A percentile compares a stretch with the other conserved stretches of the same genome.
These are phyloP conservation scores for Muntiacus reevesi DNA, from an alignment of 2,113 vertebrate species.

Conservation along the genomic window DNA sequence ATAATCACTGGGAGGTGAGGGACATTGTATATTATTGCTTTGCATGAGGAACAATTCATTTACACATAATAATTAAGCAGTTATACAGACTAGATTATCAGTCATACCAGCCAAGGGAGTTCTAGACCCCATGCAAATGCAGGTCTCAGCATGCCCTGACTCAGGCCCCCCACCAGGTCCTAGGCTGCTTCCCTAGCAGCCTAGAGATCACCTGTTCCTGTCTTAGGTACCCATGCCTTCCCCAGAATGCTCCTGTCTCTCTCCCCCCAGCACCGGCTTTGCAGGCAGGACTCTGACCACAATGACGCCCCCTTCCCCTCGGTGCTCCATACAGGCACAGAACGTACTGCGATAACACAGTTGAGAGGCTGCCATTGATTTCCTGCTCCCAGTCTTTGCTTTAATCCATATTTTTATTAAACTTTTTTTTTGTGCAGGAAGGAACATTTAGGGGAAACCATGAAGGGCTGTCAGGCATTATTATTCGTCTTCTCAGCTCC, in stretches of 20 bases:
- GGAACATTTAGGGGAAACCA: slow-evolving; percentile 61
- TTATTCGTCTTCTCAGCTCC: slow-evolving; percentile 47
- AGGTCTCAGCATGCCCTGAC: too few relatives aligned
- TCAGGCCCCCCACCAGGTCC: accelerated
- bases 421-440: slow-evolving; percentile 52
- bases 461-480: slow-evolving; percentile 2
- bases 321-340: background rate
- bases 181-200: background rate
- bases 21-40: background rate
- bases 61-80: background rate
- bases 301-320: too few relatives aligned
- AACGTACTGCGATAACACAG: background rate
- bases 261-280: background rate
- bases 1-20: background rate
- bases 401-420: slow-evolving; percentile 70
- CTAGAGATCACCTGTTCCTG: background rate
- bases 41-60: background rate
- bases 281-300: background rate
- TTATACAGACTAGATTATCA: background rate
- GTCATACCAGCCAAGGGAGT: background rate
- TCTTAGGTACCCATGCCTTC: background rate
- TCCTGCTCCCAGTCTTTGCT: background rate
- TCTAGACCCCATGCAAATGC: background rate
- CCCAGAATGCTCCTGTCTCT: background rate
- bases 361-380: background rate